A percentile compares a stretch with the other conserved stretches of the same genome.
phyloP scores from a whole-genome alignment of 2,113 vertebrate species.

The Mirza zaza region DNA sequence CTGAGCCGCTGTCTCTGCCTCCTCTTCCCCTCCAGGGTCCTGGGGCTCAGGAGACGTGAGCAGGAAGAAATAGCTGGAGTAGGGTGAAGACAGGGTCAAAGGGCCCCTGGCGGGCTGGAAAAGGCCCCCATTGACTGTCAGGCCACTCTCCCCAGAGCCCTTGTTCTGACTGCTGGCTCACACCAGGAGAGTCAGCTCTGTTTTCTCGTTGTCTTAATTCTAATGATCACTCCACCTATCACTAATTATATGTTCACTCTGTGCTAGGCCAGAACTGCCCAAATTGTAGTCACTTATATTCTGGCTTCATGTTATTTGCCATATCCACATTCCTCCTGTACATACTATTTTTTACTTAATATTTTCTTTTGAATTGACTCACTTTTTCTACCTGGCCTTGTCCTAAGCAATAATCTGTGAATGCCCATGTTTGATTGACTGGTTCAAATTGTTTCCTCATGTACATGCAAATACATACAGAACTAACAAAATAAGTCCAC shows the following conservation, averaged over 20 bases:
- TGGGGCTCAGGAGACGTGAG: constrained; percentile 79
- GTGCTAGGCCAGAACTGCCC: not conserved
- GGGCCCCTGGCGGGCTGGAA: not conserved
- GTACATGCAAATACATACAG: not conserved
- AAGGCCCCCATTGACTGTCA: not conserved
- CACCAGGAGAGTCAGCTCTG: no score
- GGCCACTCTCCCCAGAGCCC: not conserved
- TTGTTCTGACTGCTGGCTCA: not conserved
- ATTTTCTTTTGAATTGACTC: not conserved
- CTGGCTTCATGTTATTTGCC: not conserved
- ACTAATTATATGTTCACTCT: no score
- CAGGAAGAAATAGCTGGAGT: constrained; percentile 86
- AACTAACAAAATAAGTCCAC: not conserved
- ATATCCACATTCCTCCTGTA: not conserved
- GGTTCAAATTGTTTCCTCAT: not conserved
- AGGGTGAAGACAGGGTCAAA: not conserved
- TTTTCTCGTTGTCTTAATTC: not conserved
- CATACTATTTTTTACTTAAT: not conserved
- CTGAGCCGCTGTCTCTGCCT: constrained; percentile 65
- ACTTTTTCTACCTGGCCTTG: not conserved
- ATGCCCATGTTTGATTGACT: not conserved
- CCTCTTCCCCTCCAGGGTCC: constrained; percentile 54
- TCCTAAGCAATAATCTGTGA: not conserved
- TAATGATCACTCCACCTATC: not conserved
- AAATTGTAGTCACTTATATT: not conserved